Conservation (phyloP, 2,888 invertebrate genomes). For the Tipula vernalis region DNA sequence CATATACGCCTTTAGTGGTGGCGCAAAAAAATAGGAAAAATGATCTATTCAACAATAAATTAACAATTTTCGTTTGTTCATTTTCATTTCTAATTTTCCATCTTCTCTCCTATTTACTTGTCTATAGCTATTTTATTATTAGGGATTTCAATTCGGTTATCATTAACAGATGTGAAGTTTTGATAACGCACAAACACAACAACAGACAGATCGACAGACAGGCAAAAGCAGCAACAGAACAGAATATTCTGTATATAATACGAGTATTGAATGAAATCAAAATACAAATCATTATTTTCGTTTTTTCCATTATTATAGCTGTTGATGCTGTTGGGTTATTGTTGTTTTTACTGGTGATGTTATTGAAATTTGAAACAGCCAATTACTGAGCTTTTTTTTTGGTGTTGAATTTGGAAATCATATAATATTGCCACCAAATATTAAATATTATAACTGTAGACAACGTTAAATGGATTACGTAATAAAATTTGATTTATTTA, state of each 20-base stretch:
- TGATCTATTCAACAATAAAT: constrained; percentile 4
- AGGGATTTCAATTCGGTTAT: not conserved
- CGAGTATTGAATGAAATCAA: not conserved
- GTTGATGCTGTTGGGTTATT: not conserved
- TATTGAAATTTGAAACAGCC: not conserved
- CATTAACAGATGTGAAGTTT: not conserved
- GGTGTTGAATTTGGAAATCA: not conserved
- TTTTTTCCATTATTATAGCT: not conserved
- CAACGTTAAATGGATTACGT: not conserved
- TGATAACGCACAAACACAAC: not conserved
- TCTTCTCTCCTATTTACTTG: not conserved
- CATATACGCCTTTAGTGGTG: not conserved
- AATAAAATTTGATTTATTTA: not conserved
- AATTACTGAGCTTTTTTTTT: not conserved
- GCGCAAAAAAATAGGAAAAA: not conserved
- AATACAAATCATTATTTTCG: not conserved
- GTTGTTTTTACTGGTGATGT: not conserved
- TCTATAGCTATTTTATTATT: not conserved
- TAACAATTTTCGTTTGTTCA: not conserved
- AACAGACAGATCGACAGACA: not conserved
- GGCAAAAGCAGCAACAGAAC: not conserved
- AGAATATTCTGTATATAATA: not conserved
- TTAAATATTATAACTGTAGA: not conserved
- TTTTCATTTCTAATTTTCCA: not conserved
- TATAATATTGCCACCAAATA: not conserved